These are phyloP conservation scores for Orussus abietinus DNA, from an alignment of 1,140 invertebrate species.

Conservation along the genomic window DNA sequence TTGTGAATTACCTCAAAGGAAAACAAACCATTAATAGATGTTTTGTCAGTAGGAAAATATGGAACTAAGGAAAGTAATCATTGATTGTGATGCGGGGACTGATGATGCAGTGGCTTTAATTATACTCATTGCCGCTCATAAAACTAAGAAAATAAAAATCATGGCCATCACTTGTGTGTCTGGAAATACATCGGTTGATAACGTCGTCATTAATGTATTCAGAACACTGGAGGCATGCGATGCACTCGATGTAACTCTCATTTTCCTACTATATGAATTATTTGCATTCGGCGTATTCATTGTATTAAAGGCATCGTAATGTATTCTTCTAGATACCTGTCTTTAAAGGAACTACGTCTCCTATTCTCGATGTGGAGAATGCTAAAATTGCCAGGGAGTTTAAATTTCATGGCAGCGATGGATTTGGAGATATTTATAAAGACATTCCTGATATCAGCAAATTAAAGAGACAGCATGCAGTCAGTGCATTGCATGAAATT, in stretches of 20 bases:
- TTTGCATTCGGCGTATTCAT: too few relatives aligned
- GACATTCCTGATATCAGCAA: constrained; percentile 37
- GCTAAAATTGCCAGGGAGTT: constrained; percentile 19
- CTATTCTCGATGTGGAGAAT: constrained; percentile 49
- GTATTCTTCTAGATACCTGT: constrained; percentile 60
- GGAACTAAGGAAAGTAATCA: constrained; percentile 48
- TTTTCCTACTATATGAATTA: not conserved
- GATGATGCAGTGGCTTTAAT: constrained; percentile 65
- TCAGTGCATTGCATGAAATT: constrained; percentile 51
- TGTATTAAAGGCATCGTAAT: too few relatives aligned
- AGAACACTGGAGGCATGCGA: constrained; percentile 54
- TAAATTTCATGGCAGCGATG: constrained; percentile 60
- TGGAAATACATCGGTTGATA: constrained; percentile 61
- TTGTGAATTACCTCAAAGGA: too few relatives aligned
- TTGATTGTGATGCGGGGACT: constrained; percentile 63
- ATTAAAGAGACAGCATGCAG: constrained; percentile 48
- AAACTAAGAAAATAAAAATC: constrained; percentile 49
- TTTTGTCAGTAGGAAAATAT: constrained; percentile 14
- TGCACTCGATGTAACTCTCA: constrained; percentile 51
- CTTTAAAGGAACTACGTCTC: constrained; percentile 56
- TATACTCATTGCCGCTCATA: constrained; percentile 57
- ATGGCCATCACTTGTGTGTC: constrained; percentile 62
- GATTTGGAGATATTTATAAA: constrained; percentile 60
- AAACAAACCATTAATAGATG: too few relatives aligned
- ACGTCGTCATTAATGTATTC: constrained; percentile 61